These are phyloP conservation scores for Bos indicus DNA, from an alignment of 2,113 vertebrate species.

Conservation along the genomic window DNA sequence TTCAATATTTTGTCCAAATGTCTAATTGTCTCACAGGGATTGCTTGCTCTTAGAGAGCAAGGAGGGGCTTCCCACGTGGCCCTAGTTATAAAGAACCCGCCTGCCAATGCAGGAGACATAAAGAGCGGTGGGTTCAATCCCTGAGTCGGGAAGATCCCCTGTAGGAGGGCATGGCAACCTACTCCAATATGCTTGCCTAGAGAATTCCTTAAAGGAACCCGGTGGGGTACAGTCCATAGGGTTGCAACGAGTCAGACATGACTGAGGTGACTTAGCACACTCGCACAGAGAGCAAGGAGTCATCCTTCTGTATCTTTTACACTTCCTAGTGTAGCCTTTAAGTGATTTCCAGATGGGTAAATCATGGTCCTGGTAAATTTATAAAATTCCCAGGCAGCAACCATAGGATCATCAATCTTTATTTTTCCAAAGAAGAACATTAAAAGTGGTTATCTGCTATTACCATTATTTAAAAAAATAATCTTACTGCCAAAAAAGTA, in stretches of 20 bases:
- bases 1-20: neutral
- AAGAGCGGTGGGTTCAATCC: neutral
- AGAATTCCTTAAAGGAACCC: neutral
- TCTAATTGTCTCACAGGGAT: neutral
- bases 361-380: neutral
- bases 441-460: neutral
- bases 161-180: neutral
- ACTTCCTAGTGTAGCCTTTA: neutral
- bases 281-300: neutral
- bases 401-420: neutral
- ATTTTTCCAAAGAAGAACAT: conserved; percentile 21
- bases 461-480: neutral
- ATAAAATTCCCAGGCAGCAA: neutral
- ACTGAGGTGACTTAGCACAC: neutral
- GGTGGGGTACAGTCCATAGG: neutral
- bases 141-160: neutral
- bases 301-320: neutral
- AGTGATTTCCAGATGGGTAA: neutral
- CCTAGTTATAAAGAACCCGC: neutral
- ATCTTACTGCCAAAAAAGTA: neutral
- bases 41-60: neutral
- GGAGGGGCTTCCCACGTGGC: neutral
- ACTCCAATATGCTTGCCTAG: neutral
- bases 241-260: rapidly evolving
- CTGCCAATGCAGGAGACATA: neutral